These are phyloP conservation scores for Hormaphis cornu DNA, from an alignment of 1,140 invertebrate species.

Conservation along the genomic window DNA sequence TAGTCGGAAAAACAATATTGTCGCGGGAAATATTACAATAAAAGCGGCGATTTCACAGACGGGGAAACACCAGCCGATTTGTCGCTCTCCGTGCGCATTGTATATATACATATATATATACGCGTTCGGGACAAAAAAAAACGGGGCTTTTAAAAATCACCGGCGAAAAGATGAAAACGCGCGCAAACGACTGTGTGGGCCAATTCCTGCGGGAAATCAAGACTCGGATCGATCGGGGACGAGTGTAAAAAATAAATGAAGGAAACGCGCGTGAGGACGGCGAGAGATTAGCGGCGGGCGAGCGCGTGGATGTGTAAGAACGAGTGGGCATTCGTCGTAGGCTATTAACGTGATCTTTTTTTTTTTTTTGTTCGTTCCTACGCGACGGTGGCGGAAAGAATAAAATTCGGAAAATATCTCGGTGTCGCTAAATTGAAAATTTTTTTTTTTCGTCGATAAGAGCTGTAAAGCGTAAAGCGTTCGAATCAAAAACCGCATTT, in stretches of 20 bases:
- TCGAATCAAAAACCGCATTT: too few species aligned
- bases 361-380: neutral
- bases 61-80: neutral
- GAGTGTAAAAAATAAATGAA: neutral
- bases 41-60: too few species aligned
- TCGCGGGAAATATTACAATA: neutral
- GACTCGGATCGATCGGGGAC: neutral
- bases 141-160: constrained; percentile 23
- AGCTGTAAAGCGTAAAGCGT: too few species aligned
- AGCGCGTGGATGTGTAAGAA: neutral
- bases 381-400: too few species aligned
- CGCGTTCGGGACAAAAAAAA: neutral
- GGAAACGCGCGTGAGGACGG: constrained; percentile 5
- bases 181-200: neutral
- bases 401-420: neutral
- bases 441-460: too few species aligned
- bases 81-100: neutral
- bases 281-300: constrained; percentile 9
- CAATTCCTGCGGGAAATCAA: constrained; percentile 21
- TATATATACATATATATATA: too few species aligned
- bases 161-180: neutral
- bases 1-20: constrained; percentile 1
- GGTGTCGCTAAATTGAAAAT: constrained; percentile 7
- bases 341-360: constrained; percentile 4
- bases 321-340: constrained; percentile 17